phyloP scores from a whole-genome alignment of 2,797 vertebrate genomes.

The Liasis olivaceus region DNA sequence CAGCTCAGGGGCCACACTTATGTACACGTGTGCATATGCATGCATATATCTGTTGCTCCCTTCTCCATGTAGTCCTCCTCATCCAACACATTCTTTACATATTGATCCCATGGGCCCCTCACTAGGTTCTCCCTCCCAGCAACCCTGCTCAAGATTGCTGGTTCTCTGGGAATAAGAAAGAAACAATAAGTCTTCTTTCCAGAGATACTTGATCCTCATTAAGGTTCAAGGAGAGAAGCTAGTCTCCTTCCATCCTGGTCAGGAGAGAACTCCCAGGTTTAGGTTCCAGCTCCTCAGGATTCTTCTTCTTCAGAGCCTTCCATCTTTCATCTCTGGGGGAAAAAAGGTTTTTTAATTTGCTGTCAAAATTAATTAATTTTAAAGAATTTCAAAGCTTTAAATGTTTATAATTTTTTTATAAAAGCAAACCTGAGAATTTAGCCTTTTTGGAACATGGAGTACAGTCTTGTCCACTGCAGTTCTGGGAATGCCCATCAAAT shows the following conservation, averaged over 20 bases:
- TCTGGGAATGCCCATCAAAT: too few relatives aligned
- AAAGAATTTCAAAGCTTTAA: too few relatives aligned
- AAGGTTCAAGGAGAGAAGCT: neutral
- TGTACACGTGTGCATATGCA: neutral
- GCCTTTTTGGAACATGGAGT: too few relatives aligned
- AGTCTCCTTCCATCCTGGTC: neutral
- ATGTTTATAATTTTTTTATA: too few relatives aligned
- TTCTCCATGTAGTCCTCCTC: neutral
- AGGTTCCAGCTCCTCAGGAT: neutral
- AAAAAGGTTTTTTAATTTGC: too few relatives aligned
- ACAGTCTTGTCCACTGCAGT: too few relatives aligned
- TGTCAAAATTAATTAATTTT: too few relatives aligned
- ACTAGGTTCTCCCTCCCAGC: neutral
- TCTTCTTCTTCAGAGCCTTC: neutral
- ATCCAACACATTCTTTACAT: neutral
- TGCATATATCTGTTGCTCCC: neutral
- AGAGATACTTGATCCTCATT: neutral
- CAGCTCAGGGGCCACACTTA: neutral
- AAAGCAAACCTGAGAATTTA: too few relatives aligned
- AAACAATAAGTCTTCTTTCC: neutral
- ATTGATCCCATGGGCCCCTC: neutral
- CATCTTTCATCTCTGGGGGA: too few relatives aligned
- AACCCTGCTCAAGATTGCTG: neutral
- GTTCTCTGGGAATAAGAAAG: neutral
- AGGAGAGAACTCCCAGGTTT: neutral